Percentiles rank a stretch among this genome's conserved stretches.
phyloP scores from a whole-genome alignment of 2,797 vertebrate species.

The Melanotaenia pygmaea region DNA sequence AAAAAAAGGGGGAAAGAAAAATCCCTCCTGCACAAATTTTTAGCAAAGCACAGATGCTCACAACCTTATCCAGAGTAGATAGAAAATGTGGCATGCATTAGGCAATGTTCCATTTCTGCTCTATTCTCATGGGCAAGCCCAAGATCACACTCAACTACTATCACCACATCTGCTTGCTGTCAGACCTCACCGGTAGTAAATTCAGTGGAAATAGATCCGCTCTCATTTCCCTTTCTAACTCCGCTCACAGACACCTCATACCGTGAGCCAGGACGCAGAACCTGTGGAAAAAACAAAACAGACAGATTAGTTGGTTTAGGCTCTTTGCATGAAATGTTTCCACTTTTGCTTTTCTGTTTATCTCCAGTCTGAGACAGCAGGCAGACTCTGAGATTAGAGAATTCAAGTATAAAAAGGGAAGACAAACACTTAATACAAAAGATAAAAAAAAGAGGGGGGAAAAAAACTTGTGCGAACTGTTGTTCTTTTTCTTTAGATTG shows the following conservation, averaged over 20 bases:
- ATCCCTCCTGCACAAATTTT: conserved; percentile 21
- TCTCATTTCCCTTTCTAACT: conserved; percentile 90
- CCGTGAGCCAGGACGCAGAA: conserved; percentile 89
- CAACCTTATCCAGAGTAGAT: conserved; percentile 19
- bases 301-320: conserved; percentile 31
- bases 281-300: conserved; percentile 77
- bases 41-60: conserved; percentile 33
- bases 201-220: conserved; percentile 84
- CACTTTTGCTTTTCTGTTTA: conserved; percentile 37
- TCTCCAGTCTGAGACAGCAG: conserved; percentile 46
- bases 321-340: conserved; percentile 22
- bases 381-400: conserved; percentile 35
- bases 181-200: conserved; percentile 92
- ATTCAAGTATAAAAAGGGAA: conserved; percentile 35
- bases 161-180: conserved; percentile 64
- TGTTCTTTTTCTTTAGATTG: conserved; percentile 24
- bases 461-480: conserved; percentile 1
- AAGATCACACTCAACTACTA: conserved; percentile 24
- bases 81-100: conserved; percentile 33
- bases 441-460: conserved; percentile 14
- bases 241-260: conserved; percentile 90
- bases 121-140: conserved; percentile 33
- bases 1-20: conserved; percentile 8
- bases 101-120: conserved; percentile 46
- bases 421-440: conserved; percentile 23